phyloP scores from a whole-genome alignment of 2,888 invertebrate genomes.

The Omphaloscelis lunosa region DNA sequence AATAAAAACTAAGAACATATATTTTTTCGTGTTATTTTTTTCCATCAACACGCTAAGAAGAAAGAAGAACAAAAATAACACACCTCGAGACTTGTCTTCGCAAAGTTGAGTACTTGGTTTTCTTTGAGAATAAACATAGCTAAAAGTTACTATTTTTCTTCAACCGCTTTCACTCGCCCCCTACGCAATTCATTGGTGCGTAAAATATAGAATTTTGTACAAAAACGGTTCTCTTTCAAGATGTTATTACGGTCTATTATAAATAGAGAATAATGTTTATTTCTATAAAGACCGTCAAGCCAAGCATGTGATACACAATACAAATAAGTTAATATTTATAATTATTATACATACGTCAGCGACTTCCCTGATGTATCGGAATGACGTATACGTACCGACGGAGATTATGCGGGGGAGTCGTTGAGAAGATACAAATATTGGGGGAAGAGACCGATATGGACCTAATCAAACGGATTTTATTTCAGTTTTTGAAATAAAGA shows the following conservation, averaged over 20 bases:
- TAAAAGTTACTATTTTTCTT: background rate
- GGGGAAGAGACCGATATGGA: background rate
- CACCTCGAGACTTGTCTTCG: too few relatives aligned
- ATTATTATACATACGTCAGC: slow-evolving; percentile 48
- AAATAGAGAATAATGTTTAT: slow-evolving; percentile 78
- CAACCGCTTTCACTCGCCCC: slow-evolving; percentile 66
- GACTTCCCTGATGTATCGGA: slow-evolving; percentile 42
- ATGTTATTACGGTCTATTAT: slow-evolving; percentile 75
- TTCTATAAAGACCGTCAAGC: slow-evolving; percentile 69
- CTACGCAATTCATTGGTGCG: slow-evolving; percentile 70
- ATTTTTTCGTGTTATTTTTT: too few relatives aligned
- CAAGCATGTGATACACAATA: slow-evolving; percentile 48
- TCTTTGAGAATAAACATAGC: background rate
- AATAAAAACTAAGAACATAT: too few relatives aligned
- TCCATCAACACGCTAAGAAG: too few relatives aligned
- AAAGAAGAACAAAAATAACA: background rate
- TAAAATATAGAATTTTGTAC: slow-evolving; percentile 82
- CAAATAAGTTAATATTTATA: slow-evolving; percentile 59
- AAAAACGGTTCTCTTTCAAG: slow-evolving; percentile 76
- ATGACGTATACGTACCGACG: slow-evolving; percentile 54
- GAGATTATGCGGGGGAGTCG: background rate
- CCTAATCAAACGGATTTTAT: too few relatives aligned
- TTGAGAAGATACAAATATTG: background rate
- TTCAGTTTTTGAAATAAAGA: too few relatives aligned
- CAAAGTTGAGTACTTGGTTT: background rate